Percentiles rank a stretch among this genome's conserved stretches.
phyloP scores from a whole-genome alignment of 2,113 vertebrate genomes.

The Parus major region DNA sequence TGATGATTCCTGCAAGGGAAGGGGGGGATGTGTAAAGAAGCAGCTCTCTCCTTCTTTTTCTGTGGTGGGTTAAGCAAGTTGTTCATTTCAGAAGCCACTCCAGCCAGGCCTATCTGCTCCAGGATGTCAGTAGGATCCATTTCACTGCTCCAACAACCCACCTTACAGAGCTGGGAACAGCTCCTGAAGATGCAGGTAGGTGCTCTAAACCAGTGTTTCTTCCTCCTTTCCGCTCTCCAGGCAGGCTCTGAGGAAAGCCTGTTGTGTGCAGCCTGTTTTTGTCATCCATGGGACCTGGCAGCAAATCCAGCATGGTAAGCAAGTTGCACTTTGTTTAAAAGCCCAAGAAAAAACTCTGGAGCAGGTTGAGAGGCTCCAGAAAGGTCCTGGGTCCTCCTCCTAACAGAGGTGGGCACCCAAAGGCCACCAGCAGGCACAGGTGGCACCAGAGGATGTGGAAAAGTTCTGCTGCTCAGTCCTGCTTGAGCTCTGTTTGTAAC shows the following conservation, averaged over 20 bases:
- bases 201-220: neutral
- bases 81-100: neutral
- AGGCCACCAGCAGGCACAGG: neutral
- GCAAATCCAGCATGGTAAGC: neutral
- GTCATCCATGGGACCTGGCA: neutral
- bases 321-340: neutral
- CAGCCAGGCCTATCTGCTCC: constrained; percentile 1
- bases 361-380: neutral
- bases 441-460: neutral
- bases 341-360: neutral
- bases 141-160: neutral
- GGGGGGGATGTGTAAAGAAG: neutral
- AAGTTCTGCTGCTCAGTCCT: neutral
- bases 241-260: neutral
- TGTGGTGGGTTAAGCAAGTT: fast-evolving
- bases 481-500: neutral
- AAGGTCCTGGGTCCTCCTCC: neutral
- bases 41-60: neutral
- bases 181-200: neutral
- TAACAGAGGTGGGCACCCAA: neutral
- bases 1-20: neutral
- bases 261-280: neutral
- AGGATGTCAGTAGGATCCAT: constrained; percentile 17
- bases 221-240: neutral
- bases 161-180: neutral